These are phyloP conservation scores for Euclidia mi DNA, from an alignment of 2,888 invertebrate species.

Conservation along the genomic window DNA sequence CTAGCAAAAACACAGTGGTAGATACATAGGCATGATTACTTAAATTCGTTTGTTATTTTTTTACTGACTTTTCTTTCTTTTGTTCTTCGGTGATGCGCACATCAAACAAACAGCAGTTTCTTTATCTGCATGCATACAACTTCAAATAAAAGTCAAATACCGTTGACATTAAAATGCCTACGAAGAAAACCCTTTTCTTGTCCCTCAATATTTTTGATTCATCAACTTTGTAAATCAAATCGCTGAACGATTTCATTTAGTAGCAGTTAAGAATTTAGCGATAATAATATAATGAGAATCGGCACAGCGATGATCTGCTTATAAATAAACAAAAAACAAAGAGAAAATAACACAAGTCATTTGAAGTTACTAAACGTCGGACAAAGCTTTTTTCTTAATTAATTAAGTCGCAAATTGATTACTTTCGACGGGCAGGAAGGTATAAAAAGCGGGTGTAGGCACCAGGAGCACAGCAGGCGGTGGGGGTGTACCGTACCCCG, in stretches of 20 bases:
- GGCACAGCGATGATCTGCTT: constrained; percentile 27
- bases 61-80: too few relatives aligned
- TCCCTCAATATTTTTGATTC: constrained; percentile 10
- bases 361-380: constrained; percentile 59
- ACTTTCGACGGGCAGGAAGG: constrained; percentile 87
- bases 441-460: constrained; percentile 87
- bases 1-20: too few relatives aligned
- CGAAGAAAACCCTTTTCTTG: neutral
- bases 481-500: constrained; percentile 76
- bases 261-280: neutral
- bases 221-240: constrained; percentile 27
- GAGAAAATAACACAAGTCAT: constrained; percentile 54
- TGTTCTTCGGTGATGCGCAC: neutral
- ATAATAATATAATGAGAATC: neutral
- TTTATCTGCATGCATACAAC: neutral
- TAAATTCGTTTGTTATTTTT: too few relatives aligned
- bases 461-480: constrained; percentile 81
- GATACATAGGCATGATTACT: too few relatives aligned
- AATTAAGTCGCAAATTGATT: constrained; percentile 90
- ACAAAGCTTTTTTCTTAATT: constrained; percentile 85
- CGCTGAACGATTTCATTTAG: constrained; percentile 16
- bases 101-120: constrained; percentile 1
- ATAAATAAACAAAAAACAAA: constrained; percentile 45
- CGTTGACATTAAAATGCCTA: constrained; percentile 4
- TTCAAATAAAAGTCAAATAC: neutral